Conservation (phyloP, 2,113 vertebrate genomes). For the Amphiprion percula region DNA sequence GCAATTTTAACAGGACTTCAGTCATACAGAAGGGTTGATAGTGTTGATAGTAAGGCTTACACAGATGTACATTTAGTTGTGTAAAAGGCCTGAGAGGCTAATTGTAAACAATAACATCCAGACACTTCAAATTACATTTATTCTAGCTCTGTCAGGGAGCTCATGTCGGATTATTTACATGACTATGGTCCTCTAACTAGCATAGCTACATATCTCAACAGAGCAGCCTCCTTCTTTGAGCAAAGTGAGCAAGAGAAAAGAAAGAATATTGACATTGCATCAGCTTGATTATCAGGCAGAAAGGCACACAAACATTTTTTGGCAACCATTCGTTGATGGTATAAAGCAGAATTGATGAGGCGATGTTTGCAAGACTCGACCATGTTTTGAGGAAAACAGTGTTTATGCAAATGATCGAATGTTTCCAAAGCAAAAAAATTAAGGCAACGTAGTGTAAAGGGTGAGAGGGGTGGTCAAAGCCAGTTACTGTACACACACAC, state of each 20-base stretch:
- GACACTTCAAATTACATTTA: conserved; percentile 1
- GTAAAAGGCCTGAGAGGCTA: not conserved
- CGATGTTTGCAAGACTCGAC: conserved; percentile 3
- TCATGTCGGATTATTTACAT: not conserved
- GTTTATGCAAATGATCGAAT: conserved; percentile 27
- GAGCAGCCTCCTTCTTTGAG: conserved; percentile 26
- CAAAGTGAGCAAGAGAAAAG: conserved; percentile 14
- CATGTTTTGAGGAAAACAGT: conserved; percentile 2
- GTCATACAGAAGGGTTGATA: not conserved
- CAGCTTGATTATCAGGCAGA: conserved; percentile 34
- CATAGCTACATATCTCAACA: not conserved
- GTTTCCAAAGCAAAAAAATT: conserved; percentile 5
- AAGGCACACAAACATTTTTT: conserved; percentile 9
- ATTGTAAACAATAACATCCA: not conserved
- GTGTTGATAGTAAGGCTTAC: not conserved
- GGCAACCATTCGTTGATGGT: conserved; percentile 6
- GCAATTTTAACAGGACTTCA: not conserved
- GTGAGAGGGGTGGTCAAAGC: conserved; percentile 22
- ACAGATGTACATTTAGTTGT: no score
- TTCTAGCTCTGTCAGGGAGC: not conserved
- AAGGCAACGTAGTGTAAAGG: conserved; percentile 12
- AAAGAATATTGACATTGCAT: conserved; percentile 20
- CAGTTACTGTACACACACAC: not conserved
- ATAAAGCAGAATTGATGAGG: conserved; percentile 1
- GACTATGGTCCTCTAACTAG: conserved; percentile 1